These are phyloP conservation scores for Schizaphis graminum DNA, from an alignment of 2,888 invertebrate genomes.

Conservation along the genomic window DNA sequence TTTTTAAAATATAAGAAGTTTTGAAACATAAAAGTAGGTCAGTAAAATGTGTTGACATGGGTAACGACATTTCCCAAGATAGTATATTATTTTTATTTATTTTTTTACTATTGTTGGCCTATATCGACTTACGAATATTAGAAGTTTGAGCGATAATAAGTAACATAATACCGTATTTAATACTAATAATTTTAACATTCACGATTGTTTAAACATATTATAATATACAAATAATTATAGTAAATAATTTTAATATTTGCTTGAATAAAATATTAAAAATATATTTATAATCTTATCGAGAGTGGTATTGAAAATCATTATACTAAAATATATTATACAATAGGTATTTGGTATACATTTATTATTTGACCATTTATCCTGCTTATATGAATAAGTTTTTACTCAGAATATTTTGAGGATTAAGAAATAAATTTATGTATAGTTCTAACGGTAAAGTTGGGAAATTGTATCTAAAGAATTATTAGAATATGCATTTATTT, in stretches of 20 bases:
- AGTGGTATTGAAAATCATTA: neutral
- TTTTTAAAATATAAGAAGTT: conserved; percentile 1
- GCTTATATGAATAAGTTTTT: neutral
- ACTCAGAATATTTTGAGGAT: neutral
- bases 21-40: neutral
- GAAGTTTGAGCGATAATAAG: neutral
- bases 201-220: neutral
- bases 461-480: neutral
- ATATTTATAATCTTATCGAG: neutral
- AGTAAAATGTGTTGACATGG: conserved; percentile 15
- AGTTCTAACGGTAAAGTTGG: neutral
- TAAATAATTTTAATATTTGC: neutral
- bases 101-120: neutral
- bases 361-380: neutral
- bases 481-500: neutral
- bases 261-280: neutral
- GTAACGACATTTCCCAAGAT: neutral
- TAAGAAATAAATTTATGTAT: neutral
- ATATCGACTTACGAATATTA: neutral
- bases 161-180: neutral
- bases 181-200: neutral
- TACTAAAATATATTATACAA: neutral
- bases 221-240: neutral
- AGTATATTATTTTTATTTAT: neutral
- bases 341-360: neutral